phyloP scores from a whole-genome alignment of 2,113 vertebrate species.

The Martes martes region DNA sequence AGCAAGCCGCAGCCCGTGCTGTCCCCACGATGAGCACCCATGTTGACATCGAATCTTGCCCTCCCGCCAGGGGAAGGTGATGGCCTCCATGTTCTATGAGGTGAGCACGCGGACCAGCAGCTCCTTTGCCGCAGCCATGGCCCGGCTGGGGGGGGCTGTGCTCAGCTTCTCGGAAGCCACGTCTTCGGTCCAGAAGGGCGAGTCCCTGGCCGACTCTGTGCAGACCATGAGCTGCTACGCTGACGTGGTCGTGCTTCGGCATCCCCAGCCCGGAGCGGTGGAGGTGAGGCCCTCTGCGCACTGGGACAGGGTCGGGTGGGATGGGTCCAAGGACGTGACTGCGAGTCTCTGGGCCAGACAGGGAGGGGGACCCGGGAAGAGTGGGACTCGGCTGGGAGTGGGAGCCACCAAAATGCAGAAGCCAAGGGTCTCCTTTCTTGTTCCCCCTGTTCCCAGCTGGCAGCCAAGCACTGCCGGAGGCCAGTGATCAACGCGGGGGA shows the following conservation, averaged over 20 bases:
- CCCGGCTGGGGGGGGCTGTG: conserved; percentile 92
- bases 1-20: neutral
- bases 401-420: too few relatives aligned
- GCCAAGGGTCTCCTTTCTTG: neutral
- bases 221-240: conserved; percentile 98
- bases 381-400: rapidly evolving
- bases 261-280: conserved; percentile 92
- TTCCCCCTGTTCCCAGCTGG: conserved; percentile 80
- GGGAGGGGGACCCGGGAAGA: neutral
- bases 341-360: neutral
- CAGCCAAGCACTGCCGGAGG: conserved; percentile 92
- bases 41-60: rapidly evolving
- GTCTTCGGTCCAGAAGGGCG: conserved; percentile 95
- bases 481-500: conserved; percentile 97
- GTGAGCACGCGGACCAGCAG: conserved; percentile 97
- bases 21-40: too few relatives aligned
- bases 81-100: conserved; percentile 98
- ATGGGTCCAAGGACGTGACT: neutral
- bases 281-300: conserved; percentile 84
- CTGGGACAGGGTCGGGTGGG: neutral
- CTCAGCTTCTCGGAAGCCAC: conserved; percentile 94
- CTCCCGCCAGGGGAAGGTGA: conserved; percentile 90
- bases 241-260: conserved; percentile 93
- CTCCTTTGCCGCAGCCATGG: conserved; percentile 95
- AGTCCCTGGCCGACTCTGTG: conserved; percentile 93